phyloP scores from a whole-genome alignment of 2,797 vertebrate genomes.

The Picus viridis region DNA sequence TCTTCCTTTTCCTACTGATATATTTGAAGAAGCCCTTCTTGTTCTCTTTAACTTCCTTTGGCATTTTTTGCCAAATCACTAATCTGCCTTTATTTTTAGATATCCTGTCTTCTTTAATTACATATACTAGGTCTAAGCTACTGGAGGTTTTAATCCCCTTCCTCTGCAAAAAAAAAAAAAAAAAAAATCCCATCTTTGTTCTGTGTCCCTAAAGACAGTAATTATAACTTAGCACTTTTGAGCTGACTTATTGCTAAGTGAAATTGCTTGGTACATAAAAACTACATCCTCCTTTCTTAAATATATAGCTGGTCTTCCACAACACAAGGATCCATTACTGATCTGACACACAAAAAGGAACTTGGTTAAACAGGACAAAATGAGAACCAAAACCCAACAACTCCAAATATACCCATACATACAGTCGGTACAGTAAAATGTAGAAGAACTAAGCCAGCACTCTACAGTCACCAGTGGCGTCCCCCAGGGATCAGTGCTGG shows the following conservation, averaged over 20 bases:
- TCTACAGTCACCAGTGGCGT: not conserved
- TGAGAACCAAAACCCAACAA: not conserved
- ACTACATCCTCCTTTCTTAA: not conserved
- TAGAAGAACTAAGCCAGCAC: not conserved
- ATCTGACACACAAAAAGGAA: not conserved
- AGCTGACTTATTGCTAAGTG: not conserved
- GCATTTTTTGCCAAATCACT: not conserved
- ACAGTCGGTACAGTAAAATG: not conserved
- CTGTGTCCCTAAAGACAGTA: not conserved
- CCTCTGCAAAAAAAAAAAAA: not conserved
- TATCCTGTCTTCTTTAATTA: conserved; percentile 29
- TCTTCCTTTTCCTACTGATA: too few relatives aligned
- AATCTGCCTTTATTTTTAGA: conserved; percentile 40
- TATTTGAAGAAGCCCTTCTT: too few relatives aligned
- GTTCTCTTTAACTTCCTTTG: too few relatives aligned
- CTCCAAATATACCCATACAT: not conserved
- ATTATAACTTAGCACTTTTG: not conserved
- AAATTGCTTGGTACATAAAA: not conserved
- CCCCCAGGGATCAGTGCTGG: too few relatives aligned
- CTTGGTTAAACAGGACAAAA: not conserved
- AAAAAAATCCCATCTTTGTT: not conserved
- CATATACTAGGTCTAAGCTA: conserved; percentile 8
- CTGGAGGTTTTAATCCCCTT: conserved; percentile 47
- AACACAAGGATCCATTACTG: not conserved
- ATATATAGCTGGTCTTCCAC: not conserved